Conservation (phyloP, 2,888 invertebrate species). For the Macaria liturata region DNA sequence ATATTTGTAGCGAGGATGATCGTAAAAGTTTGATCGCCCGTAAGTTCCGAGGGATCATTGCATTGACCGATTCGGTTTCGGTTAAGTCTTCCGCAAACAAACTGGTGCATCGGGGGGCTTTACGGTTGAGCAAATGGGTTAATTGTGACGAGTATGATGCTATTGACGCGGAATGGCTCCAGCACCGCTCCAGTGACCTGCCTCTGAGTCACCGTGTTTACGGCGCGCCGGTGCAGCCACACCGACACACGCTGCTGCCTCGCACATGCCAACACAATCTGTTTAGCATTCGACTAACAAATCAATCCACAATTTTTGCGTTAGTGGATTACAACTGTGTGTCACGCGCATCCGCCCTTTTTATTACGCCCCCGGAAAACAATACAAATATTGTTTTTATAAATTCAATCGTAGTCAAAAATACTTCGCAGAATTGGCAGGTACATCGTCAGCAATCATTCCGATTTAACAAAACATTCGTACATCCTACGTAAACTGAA, state of each 20-base stretch:
- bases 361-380: no score
- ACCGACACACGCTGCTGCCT: slow-evolving; percentile 8
- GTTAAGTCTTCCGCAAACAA: slow-evolving; percentile 58
- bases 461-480: no score
- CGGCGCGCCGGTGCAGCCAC: slow-evolving; percentile 25
- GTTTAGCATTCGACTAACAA: slow-evolving; percentile 8
- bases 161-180: slow-evolving; percentile 49
- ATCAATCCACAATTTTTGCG: background rate
- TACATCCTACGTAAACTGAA: no score
- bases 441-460: no score
- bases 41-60: slow-evolving; percentile 14
- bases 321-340: no score
- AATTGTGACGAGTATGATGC: slow-evolving; percentile 64
- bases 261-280: slow-evolving; percentile 5
- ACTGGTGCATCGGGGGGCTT: slow-evolving; percentile 49
- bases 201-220: slow-evolving; percentile 61
- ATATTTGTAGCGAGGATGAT: slow-evolving; percentile 25
- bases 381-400: no score
- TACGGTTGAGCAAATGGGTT: slow-evolving; percentile 64
- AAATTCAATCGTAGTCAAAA: no score
- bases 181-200: slow-evolving; percentile 61
- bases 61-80: slow-evolving; percentile 18
- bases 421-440: no score
- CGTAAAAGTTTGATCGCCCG: slow-evolving; percentile 32
- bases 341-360: no score